Percentiles rank a stretch among this genome's conserved stretches.
Evolutionary conservation across 1,140 invertebrate genomes (phyloP).

Genomic region (Brachionus paranguensis): DNA sequence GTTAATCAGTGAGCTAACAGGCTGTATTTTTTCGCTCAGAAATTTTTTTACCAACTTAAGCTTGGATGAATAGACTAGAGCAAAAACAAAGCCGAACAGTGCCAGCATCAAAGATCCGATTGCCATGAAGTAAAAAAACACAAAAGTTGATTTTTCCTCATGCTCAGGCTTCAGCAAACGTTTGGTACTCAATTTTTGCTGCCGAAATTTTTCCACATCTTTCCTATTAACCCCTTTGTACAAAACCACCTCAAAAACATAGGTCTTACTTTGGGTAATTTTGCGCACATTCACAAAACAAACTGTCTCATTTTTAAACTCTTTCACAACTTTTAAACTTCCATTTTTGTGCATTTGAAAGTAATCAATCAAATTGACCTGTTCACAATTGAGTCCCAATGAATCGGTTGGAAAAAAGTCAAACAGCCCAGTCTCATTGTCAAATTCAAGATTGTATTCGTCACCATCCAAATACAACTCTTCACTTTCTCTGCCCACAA

Average conservation of each 20-base stretch:
- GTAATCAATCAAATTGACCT: background rate
- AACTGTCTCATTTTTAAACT: background rate
- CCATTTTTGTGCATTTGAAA: conserved; percentile 8
- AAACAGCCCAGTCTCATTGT: background rate
- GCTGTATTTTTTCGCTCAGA: background rate
- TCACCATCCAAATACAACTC: background rate
- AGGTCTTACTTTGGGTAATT: background rate
- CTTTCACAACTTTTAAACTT: background rate
- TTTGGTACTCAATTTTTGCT: background rate
- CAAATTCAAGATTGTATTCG: background rate
- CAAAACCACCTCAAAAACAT: background rate
- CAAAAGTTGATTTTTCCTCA: background rate
- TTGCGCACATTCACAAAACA: conserved; percentile 9
- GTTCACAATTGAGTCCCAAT: background rate
- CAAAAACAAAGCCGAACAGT: background rate
- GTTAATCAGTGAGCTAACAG: background rate
- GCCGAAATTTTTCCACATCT: background rate
- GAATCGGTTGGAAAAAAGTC: background rate
- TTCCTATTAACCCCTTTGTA: background rate
- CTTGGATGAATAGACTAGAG: conserved; percentile 5
- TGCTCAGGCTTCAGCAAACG: background rate
- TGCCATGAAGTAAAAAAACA: background rate
- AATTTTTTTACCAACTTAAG: background rate
- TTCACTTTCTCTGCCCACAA: background rate
- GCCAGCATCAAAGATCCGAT: background rate